Conservation (phyloP, 2,797 vertebrate species). For the Peromyscus attwateri region DNA sequence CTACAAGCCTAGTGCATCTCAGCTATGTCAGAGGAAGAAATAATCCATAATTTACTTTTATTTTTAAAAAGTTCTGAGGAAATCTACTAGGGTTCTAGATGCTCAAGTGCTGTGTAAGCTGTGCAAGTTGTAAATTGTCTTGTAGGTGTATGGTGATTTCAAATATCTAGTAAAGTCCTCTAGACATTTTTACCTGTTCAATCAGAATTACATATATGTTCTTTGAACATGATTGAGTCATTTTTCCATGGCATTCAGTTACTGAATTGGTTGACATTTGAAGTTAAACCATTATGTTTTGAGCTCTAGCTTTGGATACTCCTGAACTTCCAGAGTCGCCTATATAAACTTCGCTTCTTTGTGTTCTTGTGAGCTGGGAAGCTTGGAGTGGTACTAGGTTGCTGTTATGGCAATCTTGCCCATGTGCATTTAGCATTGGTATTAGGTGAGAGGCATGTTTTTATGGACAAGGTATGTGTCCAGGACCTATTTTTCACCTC, state of each 20-base stretch:
- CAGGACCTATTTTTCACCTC: background rate
- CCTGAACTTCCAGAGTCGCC: background rate
- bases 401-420: background rate
- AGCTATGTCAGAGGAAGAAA: background rate
- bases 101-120: background rate
- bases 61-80: conserved; percentile 3
- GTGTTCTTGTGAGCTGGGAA: background rate
- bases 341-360: background rate
- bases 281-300: background rate
- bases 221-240: conserved; percentile 83
- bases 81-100: background rate
- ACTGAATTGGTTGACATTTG: background rate
- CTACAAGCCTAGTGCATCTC: background rate
- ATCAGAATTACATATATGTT: conserved; percentile 76
- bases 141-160: conserved; percentile 54
- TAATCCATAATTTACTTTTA: background rate
- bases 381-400: background rate
- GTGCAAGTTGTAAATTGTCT: background rate
- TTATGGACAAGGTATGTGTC: background rate
- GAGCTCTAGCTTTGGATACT: background rate
- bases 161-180: conserved; percentile 82
- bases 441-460: background rate
- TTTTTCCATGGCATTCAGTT: conserved; percentile 73
- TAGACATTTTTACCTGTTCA: conserved; percentile 83
- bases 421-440: background rate